phyloP scores from a whole-genome alignment of 2,888 invertebrate species.

The Hylaea fasciaria region DNA sequence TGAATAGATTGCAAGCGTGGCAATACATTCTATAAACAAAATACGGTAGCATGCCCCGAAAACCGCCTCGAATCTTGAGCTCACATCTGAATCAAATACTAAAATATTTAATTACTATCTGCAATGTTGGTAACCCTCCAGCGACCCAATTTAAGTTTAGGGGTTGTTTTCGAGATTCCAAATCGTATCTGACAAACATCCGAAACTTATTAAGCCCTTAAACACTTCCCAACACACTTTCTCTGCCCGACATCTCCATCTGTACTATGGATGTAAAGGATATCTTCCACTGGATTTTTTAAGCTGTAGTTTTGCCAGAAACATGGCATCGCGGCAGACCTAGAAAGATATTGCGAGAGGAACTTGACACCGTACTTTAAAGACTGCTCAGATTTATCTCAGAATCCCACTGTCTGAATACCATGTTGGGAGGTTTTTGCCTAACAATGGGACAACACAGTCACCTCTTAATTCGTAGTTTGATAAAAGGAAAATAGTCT shows the following conservation, averaged over 20 bases:
- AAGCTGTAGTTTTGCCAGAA: conserved; percentile 2
- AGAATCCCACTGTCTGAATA: too few species aligned
- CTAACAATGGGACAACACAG: too few species aligned
- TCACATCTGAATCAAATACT: conserved; percentile 5
- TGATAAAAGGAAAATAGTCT: too few species aligned
- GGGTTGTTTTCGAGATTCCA: conserved; percentile 27
- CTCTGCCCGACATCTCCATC: conserved; percentile 17
- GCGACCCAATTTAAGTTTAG: conserved; percentile 32
- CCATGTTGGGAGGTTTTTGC: too few species aligned
- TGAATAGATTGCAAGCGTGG: neutral
- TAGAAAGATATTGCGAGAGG: too few species aligned
- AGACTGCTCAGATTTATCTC: too few species aligned
- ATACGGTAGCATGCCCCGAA: neutral
- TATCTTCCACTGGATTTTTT: conserved; percentile 15
- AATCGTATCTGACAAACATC: conserved; percentile 32
- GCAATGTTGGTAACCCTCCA: conserved; percentile 13
- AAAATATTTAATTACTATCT: conserved; percentile 27
- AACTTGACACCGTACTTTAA: too few species aligned
- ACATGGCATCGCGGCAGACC: too few species aligned
- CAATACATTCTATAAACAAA: neutral
- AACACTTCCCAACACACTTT: conserved; percentile 25
- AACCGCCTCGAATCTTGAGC: conserved; percentile 1
- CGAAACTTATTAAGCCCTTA: conserved; percentile 32
- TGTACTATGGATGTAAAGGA: conserved; percentile 20
- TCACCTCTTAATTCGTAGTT: too few species aligned